Evolutionary conservation across 2,888 invertebrate species (phyloP).

Genomic region (Holacanthella duospinosa): DNA sequence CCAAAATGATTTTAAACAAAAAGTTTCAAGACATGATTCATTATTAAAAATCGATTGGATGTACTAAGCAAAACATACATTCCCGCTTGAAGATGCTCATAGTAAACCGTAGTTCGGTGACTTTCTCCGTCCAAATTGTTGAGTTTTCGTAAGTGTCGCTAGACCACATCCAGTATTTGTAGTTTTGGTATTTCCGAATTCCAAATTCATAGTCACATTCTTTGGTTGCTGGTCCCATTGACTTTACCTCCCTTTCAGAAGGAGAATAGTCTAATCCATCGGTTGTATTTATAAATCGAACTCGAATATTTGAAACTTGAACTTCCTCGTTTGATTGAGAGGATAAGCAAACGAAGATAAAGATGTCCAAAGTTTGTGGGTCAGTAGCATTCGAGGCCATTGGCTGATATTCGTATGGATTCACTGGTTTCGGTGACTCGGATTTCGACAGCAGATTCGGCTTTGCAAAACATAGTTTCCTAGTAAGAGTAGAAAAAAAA

Average conservation of each 20-base stretch:
- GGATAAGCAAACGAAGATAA: slow-evolving; percentile 8
- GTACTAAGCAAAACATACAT: slow-evolving; percentile 1
- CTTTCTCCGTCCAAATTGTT: slow-evolving; percentile 6
- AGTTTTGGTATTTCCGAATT: slow-evolving; percentile 2
- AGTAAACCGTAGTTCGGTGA: slow-evolving; percentile 9
- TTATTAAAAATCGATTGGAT: too few species aligned
- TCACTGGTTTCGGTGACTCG: slow-evolving; percentile 6
- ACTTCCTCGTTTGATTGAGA: slow-evolving; percentile 1
- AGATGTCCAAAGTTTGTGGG: slow-evolving; percentile 7
- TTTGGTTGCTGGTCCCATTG: slow-evolving; percentile 6
- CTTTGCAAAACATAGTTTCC: slow-evolving; percentile 10
- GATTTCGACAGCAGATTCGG: not conserved
- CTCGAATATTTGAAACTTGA: not conserved
- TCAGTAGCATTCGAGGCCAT: not conserved
- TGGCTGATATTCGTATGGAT: slow-evolving; percentile 11
- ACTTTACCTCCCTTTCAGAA: slow-evolving; percentile 4
- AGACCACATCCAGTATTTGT: slow-evolving; percentile 10
- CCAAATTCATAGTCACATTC: slow-evolving; percentile 12
- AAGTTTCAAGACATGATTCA: not conserved
- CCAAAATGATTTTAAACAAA: too few species aligned
- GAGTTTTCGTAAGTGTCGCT: slow-evolving; percentile 7
- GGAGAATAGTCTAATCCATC: not conserved
- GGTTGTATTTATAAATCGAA: slow-evolving; percentile 1
- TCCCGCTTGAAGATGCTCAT: slow-evolving; percentile 6
- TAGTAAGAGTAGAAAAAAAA: not conserved